A percentile compares a stretch with the other conserved stretches of the same genome.
Conservation (phyloP, 2,113 vertebrate species). For the Phalacrocorax carbo region DNA sequence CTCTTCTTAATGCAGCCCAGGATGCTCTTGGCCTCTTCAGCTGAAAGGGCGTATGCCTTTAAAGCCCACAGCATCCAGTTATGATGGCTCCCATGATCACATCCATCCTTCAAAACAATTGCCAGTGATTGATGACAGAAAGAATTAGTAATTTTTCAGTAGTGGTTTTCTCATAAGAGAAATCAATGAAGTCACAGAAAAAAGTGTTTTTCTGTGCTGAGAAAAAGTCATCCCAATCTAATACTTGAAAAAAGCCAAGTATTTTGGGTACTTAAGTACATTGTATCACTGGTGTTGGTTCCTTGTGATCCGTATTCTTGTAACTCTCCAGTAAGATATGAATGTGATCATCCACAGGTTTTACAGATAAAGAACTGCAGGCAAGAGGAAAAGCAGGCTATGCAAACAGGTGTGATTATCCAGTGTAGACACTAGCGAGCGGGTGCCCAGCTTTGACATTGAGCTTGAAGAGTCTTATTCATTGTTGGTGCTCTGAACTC, state of each 20-base stretch:
- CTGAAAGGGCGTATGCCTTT: neutral
- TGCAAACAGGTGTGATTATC: neutral
- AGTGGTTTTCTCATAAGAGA: neutral
- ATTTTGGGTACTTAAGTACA: neutral
- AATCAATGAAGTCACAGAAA: neutral
- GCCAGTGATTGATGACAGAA: neutral
- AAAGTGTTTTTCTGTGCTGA: neutral
- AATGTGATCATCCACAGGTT: neutral
- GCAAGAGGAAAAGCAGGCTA: neutral
- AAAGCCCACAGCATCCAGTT: neutral
- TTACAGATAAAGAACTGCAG: neutral
- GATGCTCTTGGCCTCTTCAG: neutral
- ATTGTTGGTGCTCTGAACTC: neutral
- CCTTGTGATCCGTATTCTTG: neutral
- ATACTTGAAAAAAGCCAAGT: neutral
- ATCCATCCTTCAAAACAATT: neutral
- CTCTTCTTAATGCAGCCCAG: neutral
- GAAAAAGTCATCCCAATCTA: neutral
- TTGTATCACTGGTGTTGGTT: neutral
- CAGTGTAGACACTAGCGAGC: rapidly evolving
- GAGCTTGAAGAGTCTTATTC: neutral
- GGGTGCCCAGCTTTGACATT: neutral
- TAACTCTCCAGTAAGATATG: neutral
- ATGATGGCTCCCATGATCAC: neutral
- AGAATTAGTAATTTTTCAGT: neutral